Percentiles rank a stretch among this genome's conserved stretches.
Evolutionary conservation across 2,113 vertebrate genomes (phyloP).

Genomic region (Misgurnus anguillicaudatus): DNA sequence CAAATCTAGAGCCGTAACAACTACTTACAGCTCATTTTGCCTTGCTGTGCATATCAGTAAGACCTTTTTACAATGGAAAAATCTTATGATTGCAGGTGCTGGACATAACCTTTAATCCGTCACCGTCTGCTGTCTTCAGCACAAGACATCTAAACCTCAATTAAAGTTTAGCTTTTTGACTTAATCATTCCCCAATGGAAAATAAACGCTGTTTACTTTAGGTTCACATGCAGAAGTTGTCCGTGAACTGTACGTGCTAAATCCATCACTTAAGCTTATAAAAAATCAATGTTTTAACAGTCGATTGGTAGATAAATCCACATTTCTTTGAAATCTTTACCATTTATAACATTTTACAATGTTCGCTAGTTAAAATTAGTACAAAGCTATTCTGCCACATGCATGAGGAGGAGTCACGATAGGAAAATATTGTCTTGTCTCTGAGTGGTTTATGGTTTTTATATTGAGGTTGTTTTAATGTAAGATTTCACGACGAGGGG

Average conservation of each 20-base stretch:
- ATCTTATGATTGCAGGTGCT: constrained; percentile 53
- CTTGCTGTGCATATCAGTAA: constrained; percentile 32
- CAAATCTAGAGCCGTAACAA: constrained; percentile 5
- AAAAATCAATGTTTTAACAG: constrained; percentile 28
- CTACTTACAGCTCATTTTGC: constrained; percentile 26
- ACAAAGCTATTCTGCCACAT: neutral
- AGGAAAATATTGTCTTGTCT: neutral
- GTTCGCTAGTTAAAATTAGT: neutral
- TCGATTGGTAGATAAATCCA: neutral
- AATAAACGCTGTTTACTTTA: constrained; percentile 49
- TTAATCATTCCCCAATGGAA: constrained; percentile 57
- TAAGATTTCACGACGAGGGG: neutral
- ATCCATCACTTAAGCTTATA: neutral
- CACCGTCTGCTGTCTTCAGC: constrained; percentile 29
- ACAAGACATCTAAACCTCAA: constrained; percentile 38
- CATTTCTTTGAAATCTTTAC: constrained; percentile 20
- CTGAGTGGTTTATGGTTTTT: constrained; percentile 7
- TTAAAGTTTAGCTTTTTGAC: constrained; percentile 49
- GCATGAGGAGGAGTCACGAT: neutral
- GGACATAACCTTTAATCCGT: constrained; percentile 48
- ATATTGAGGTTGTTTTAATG: neutral
- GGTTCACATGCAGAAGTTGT: neutral
- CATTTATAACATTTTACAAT: neutral
- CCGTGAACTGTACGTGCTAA: constrained; percentile 2
- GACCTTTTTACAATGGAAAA: constrained; percentile 58